phyloP scores from a whole-genome alignment of 2,888 invertebrate species.

The Xanthia togata region DNA sequence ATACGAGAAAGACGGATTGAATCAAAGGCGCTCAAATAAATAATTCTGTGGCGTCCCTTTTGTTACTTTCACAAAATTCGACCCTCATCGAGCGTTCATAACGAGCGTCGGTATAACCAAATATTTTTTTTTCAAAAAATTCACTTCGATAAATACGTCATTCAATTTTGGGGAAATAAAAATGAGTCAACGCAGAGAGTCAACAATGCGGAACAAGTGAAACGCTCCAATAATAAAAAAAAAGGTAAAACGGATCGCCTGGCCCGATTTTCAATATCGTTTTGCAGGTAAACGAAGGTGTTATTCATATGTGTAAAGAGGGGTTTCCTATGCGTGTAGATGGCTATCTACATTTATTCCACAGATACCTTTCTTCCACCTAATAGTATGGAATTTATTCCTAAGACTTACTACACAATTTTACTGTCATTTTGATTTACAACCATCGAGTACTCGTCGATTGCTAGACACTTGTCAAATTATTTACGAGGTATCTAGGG shows the following conservation, averaged over 20 bases:
- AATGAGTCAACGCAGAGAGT: slow-evolving; percentile 81
- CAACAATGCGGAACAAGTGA: slow-evolving; percentile 87
- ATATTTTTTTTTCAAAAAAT: slow-evolving; percentile 75
- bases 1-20: slow-evolving; percentile 60
- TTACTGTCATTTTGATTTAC: slow-evolving; percentile 5
- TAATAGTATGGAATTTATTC: slow-evolving; percentile 60
- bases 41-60: slow-evolving; percentile 71
- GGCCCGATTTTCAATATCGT: slow-evolving; percentile 84
- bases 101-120: slow-evolving; percentile 74
- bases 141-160: slow-evolving; percentile 82
- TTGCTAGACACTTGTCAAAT: slow-evolving; percentile 51
- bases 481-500: slow-evolving; percentile 69
- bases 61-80: slow-evolving; percentile 74
- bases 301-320: slow-evolving; percentile 83
- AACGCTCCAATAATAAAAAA: slow-evolving; percentile 84
- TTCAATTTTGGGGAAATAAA: slow-evolving; percentile 81
- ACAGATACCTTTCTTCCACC: slow-evolving; percentile 65
- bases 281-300: slow-evolving; percentile 82
- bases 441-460: background rate
- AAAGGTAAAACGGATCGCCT: slow-evolving; percentile 82
- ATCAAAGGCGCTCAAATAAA: slow-evolving; percentile 67
- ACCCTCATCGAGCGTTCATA: slow-evolving; percentile 70
- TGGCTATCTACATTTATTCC: slow-evolving; percentile 68
- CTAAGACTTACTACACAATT: slow-evolving; percentile 7
- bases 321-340: slow-evolving; percentile 73